phyloP scores from a whole-genome alignment of 2,113 vertebrate species.

The Tauraco erythrolophus region DNA sequence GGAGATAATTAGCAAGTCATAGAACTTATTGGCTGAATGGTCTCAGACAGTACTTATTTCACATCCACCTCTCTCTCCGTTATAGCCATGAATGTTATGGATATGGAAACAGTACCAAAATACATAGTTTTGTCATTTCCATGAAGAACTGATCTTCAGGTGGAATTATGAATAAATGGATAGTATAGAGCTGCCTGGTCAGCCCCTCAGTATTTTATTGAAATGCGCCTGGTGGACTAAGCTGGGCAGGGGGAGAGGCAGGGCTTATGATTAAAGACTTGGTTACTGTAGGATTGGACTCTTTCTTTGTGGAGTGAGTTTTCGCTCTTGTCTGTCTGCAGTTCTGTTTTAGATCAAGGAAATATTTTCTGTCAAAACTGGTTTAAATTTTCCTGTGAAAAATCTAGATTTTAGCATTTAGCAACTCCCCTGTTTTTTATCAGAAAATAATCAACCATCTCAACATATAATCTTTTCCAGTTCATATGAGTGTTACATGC shows the following conservation, averaged over 20 bases:
- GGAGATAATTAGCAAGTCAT: neutral
- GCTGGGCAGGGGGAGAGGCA: neutral
- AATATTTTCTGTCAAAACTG: neutral
- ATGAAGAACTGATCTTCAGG: neutral
- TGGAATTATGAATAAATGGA: neutral
- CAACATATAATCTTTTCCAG: neutral
- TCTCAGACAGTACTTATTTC: neutral
- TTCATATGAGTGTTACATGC: neutral
- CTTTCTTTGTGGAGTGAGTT: neutral
- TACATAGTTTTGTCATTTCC: neutral
- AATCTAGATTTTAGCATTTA: neutral
- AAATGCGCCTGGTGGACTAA: neutral
- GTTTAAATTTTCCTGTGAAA: neutral
- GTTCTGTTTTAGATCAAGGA: neutral
- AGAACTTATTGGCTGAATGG: neutral
- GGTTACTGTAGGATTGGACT: neutral
- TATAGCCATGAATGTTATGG: neutral
- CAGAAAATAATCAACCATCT: neutral
- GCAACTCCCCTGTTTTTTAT: neutral
- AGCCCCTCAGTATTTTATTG: neutral
- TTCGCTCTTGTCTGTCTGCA: neutral
- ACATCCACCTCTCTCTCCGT: neutral
- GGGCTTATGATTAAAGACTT: accelerated
- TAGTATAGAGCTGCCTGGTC: neutral
- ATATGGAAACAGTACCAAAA: neutral